Evolutionary conservation across 2,888 invertebrate genomes (phyloP).

Genomic region (Omphaloscelis lunosa): DNA sequence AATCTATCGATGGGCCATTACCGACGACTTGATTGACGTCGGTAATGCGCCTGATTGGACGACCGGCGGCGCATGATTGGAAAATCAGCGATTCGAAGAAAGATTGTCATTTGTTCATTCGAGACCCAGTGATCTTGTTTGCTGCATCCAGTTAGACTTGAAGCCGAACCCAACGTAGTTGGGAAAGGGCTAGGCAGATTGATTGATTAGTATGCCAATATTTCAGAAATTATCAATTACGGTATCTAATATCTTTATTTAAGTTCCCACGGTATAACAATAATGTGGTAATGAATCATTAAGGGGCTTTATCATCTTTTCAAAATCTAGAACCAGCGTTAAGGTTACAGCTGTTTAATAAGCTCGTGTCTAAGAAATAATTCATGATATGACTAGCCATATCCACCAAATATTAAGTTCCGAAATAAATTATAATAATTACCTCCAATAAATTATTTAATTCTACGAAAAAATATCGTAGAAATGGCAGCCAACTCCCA

Average conservation of each 20-base stretch:
- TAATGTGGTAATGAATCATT: conserved; percentile 3
- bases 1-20: conserved; percentile 54
- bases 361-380: conserved; percentile 4
- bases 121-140: conserved; percentile 25
- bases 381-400: conserved; percentile 15
- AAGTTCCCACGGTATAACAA: background rate
- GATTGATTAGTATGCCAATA: background rate
- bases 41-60: conserved; percentile 52
- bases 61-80: conserved; percentile 36
- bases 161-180: too few species aligned
- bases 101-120: conserved; percentile 25
- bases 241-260: background rate
- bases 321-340: conserved; percentile 8
- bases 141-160: too few species aligned
- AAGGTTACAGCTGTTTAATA: background rate
- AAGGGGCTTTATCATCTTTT: background rate
- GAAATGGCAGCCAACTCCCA: conserved; percentile 31
- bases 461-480: conserved; percentile 34
- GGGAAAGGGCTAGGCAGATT: too few species aligned
- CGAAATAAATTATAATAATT: conserved; percentile 33
- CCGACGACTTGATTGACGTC: conserved; percentile 57
- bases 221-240: background rate
- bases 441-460: conserved; percentile 40
- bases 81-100: conserved; percentile 31
- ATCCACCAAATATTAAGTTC: conserved; percentile 11